phyloP scores from a whole-genome alignment of 30 jellyfish, hydroid and myxozoan species.

The Calvadosia cruxmelitensis region DNA sequence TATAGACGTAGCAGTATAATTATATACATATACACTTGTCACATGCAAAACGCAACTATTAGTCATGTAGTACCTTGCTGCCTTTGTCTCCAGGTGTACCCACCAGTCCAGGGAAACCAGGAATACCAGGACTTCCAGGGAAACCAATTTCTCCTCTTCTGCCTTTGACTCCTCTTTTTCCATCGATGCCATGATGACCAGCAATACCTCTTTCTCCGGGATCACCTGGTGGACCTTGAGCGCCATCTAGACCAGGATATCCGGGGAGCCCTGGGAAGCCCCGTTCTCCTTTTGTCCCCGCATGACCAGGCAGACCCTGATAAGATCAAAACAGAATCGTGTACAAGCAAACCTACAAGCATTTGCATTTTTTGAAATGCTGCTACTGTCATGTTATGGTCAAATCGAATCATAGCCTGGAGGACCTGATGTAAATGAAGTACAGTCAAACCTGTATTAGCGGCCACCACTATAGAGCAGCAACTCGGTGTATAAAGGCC shows the following conservation, averaged over 20 bases:
- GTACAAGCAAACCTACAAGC: too few species aligned
- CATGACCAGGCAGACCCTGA: not conserved
- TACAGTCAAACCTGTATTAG: too few species aligned
- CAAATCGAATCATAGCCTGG: too few species aligned
- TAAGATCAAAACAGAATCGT: too few species aligned
- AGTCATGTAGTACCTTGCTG: not conserved
- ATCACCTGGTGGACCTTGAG: not conserved
- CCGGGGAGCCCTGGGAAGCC: not conserved
- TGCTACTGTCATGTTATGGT: too few species aligned
- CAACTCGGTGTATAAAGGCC: too few species aligned
- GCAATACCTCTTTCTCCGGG: not conserved
- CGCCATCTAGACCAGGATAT: constrained; percentile 1
- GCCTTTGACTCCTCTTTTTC: not conserved
- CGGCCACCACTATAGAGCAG: too few species aligned
- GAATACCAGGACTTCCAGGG: not conserved
- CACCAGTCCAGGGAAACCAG: not conserved
- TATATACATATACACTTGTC: too few species aligned
- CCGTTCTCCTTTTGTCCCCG: not conserved
- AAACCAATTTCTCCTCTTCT: not conserved
- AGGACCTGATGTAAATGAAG: too few species aligned
- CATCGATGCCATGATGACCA: not conserved
- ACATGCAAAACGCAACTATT: too few species aligned
- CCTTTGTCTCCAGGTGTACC: not conserved
- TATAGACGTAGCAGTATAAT: too few species aligned
- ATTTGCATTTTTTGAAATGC: too few species aligned